These are phyloP conservation scores for Leptoteleia sp. DNA, from an alignment of 1,140 invertebrate species.

Conservation along the genomic window DNA sequence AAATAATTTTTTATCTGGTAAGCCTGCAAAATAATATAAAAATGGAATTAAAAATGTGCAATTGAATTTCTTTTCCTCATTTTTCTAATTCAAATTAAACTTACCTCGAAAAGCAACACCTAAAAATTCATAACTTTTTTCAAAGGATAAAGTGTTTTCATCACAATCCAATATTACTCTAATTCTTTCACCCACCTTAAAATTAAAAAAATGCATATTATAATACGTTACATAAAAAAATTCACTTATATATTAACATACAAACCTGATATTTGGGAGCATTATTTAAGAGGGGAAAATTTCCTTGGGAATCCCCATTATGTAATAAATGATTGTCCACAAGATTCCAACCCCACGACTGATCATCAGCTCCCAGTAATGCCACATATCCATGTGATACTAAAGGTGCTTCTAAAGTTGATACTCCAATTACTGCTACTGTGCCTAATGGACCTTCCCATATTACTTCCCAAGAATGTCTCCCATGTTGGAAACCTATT, in stretches of 20 bases:
- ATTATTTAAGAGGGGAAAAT: slow-evolving; percentile 97
- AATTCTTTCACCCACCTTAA: slow-evolving; percentile 96
- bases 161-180: slow-evolving; percentile 98
- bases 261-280: slow-evolving; percentile 97
- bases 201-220: slow-evolving; percentile 27
- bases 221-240: too few species aligned
- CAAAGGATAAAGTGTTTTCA: slow-evolving; percentile 97
- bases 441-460: slow-evolving; percentile 99
- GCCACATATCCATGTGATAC: slow-evolving; percentile 97
- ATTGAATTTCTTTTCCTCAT: too few species aligned
- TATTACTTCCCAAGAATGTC: slow-evolving; percentile 99
- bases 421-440: slow-evolving; percentile 96
- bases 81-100: slow-evolving; percentile 31
- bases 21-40: slow-evolving; percentile 85
- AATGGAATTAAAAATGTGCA: too few species aligned
- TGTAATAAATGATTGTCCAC: slow-evolving; percentile 98
- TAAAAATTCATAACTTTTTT: slow-evolving; percentile 99
- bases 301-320: slow-evolving; percentile 97
- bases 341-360: slow-evolving; percentile 99
- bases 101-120: slow-evolving; percentile 97
- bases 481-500: slow-evolving; percentile 95
- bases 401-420: slow-evolving; percentile 95
- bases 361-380: slow-evolving; percentile 95
- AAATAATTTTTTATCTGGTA: slow-evolving; percentile 96
- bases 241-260: too few species aligned